phyloP scores from a whole-genome alignment of 2,888 invertebrate species.

The Spisula subtruncata region DNA sequence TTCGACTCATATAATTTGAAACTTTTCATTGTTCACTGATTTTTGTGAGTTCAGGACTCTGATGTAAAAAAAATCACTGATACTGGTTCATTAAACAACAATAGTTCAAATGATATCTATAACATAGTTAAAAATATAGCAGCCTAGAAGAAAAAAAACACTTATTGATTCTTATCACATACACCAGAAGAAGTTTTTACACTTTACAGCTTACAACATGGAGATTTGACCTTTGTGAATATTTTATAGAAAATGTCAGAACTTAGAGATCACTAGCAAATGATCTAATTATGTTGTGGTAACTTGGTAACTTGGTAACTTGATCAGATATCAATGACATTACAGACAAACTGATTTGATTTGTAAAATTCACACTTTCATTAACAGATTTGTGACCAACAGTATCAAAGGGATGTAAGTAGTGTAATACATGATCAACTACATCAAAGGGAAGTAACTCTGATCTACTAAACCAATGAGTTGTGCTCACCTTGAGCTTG shows the following conservation, averaged over 20 bases:
- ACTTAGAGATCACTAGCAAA: not conserved
- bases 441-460: no score
- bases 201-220: not conserved
- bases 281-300: not conserved
- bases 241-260: constrained; percentile 15
- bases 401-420: no score
- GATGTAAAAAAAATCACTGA: no score
- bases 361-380: not conserved
- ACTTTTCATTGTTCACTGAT: no score
- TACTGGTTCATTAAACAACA: no score
- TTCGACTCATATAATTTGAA: no score
- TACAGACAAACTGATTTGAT: not conserved
- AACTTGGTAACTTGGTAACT: no score
- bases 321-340: not conserved
- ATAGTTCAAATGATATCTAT: no score
- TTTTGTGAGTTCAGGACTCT: no score
- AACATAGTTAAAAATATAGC: not conserved
- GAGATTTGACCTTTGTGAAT: not conserved
- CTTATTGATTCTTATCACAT: not conserved
- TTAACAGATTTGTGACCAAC: not conserved
- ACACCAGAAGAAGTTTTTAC: not conserved
- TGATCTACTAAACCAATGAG: no score
- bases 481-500: no score
- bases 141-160: not conserved
- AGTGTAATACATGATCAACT: no score